Conservation (phyloP, 2,888 invertebrate species). For the Cepaea hortensis region DNA sequence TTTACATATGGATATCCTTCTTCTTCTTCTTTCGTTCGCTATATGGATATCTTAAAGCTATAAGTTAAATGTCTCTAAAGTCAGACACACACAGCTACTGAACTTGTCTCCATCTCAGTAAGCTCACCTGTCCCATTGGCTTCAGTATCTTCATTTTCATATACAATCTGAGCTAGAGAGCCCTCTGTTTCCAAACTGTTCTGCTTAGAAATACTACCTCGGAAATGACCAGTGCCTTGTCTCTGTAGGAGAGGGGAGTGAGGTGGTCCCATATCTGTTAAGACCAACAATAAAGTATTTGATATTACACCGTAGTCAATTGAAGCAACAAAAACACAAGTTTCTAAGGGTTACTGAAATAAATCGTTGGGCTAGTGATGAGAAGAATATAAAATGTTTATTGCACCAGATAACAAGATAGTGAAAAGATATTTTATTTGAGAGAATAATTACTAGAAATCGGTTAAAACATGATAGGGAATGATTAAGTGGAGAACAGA, state of each 20-base stretch:
- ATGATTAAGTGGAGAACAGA: too few relatives aligned
- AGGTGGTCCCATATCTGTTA: conserved; percentile 53
- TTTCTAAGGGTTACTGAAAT: too few relatives aligned
- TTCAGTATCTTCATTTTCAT: conserved; percentile 65
- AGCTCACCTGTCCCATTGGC: conserved; percentile 60
- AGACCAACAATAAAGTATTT: background rate
- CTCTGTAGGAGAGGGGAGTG: conserved; percentile 62
- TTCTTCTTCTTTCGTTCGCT: too few relatives aligned
- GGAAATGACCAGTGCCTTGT: conserved; percentile 68
- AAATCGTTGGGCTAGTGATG: background rate
- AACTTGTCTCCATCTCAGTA: background rate
- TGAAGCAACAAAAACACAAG: background rate
- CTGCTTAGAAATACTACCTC: conserved; percentile 64
- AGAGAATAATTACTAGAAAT: too few relatives aligned
- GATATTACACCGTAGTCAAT: background rate
- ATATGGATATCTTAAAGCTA: background rate
- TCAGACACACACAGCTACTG: background rate
- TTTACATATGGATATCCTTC: too few relatives aligned
- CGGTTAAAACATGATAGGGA: too few relatives aligned
- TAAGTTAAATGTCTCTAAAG: background rate
- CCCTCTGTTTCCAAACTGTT: conserved; percentile 62
- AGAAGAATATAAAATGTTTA: too few relatives aligned
- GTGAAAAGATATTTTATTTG: too few relatives aligned
- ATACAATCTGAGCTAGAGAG: conserved; percentile 61
- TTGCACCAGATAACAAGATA: too few relatives aligned